A percentile compares a stretch with the other conserved stretches of the same genome.
These are phyloP conservation scores for Brassicogethes aeneus DNA, from an alignment of 2,888 invertebrate genomes.

Conservation along the genomic window DNA sequence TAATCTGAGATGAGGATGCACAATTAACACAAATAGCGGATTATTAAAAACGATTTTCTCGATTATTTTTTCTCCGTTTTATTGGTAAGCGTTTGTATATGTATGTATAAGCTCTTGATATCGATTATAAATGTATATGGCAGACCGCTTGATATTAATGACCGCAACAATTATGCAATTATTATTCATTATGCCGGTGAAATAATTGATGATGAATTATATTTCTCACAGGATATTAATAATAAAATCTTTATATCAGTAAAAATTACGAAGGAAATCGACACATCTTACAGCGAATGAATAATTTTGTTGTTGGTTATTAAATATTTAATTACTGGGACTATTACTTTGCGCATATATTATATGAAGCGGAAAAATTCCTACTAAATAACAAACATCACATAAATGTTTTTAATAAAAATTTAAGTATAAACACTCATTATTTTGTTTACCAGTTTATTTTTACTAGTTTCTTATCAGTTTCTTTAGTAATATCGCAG, in stretches of 20 bases:
- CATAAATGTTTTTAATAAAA: too few species aligned
- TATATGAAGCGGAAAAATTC: too few species aligned
- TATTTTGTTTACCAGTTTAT: too few species aligned
- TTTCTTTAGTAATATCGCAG: too few species aligned
- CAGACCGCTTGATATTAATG: constrained; percentile 12
- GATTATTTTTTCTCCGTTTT: background rate
- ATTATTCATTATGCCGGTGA: constrained; percentile 17
- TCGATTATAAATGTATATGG: constrained; percentile 9
- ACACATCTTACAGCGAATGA: constrained; percentile 1
- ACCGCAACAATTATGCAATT: constrained; percentile 22
- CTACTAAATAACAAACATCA: too few species aligned
- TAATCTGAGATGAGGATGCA: background rate
- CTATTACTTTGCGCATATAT: background rate
- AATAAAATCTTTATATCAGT: too few species aligned
- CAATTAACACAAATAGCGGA: background rate
- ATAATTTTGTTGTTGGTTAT: background rate
- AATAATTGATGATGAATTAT: constrained; percentile 12
- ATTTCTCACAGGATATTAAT: constrained; percentile 8
- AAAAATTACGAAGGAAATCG: constrained; percentile 7
- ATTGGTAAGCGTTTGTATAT: constrained; percentile 1
- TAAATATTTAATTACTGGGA: background rate
- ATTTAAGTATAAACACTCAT: too few species aligned
- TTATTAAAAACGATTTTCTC: background rate
- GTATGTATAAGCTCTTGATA: constrained; percentile 5
- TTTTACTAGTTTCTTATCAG: too few species aligned